phyloP scores from a whole-genome alignment of 2,113 vertebrate genomes.

The Rhea americana region DNA sequence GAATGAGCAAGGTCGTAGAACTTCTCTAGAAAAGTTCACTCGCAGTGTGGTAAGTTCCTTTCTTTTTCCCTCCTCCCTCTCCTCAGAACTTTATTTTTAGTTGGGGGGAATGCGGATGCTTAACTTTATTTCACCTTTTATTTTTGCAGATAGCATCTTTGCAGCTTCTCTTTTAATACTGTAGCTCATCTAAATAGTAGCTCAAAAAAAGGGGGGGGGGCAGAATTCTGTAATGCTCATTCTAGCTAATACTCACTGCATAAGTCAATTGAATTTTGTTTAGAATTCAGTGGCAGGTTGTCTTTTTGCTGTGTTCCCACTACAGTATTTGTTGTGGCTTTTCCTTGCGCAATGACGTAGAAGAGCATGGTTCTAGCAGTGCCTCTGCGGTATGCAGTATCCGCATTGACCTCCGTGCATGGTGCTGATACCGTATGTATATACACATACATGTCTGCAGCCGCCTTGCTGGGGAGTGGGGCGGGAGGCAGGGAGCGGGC shows the following conservation, averaged over 20 bases:
- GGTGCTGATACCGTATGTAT: background rate
- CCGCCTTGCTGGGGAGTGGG: background rate
- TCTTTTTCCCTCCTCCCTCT: conserved; percentile 63
- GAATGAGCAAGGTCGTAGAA: conserved; percentile 96
- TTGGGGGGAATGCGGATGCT: conserved; percentile 1
- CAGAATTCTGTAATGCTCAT: conserved; percentile 1
- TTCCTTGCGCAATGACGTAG: background rate
- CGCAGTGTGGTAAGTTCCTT: conserved; percentile 94
- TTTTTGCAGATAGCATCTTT: conserved; percentile 56
- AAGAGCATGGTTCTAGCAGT: conserved; percentile 24
- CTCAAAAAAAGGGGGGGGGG: background rate
- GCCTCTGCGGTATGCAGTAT: background rate
- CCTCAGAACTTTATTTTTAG: conserved; percentile 49
- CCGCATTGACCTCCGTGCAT: background rate
- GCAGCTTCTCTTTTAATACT: conserved; percentile 55
- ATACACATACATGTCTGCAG: background rate
- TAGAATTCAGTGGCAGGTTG: background rate
- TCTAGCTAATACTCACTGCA: conserved; percentile 13
- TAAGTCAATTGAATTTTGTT: conserved; percentile 20
- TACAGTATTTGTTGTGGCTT: conserved; percentile 12
- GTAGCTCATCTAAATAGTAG: conserved; percentile 11
- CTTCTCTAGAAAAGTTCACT: conserved; percentile 98
- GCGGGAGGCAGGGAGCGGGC: background rate
- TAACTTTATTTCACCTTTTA: conserved; percentile 28
- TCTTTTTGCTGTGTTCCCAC: conserved; percentile 14